Evolutionary conservation across 1,140 invertebrate genomes (phyloP).

Genomic region (Samia ricini): DNA sequence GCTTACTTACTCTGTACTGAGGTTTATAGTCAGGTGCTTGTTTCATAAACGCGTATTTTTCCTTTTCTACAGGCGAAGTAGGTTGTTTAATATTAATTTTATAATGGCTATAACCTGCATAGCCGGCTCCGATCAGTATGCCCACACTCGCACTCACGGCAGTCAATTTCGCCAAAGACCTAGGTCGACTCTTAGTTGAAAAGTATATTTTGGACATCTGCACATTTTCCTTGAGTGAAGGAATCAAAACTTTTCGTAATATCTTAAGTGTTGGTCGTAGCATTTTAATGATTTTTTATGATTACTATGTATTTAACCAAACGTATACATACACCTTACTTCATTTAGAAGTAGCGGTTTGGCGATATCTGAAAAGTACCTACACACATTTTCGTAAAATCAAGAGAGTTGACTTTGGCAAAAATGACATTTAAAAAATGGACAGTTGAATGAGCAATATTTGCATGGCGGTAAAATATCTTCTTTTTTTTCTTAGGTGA

Average conservation of each 20-base stretch:
- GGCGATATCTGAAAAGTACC: too few relatives aligned
- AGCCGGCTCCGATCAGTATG: slow-evolving; percentile 64
- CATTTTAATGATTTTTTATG: slow-evolving; percentile 36
- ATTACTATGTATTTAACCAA: too few relatives aligned
- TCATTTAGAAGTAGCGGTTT: neutral
- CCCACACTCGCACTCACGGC: slow-evolving; percentile 72
- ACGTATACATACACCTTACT: too few relatives aligned
- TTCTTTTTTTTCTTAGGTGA: too few relatives aligned
- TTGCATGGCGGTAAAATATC: too few relatives aligned
- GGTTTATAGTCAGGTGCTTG: slow-evolving; percentile 54
- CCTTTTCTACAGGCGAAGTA: slow-evolving; percentile 30
- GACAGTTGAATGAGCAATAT: too few relatives aligned
- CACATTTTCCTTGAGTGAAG: slow-evolving; percentile 50
- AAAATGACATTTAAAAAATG: too few relatives aligned
- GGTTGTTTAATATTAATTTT: slow-evolving; percentile 62
- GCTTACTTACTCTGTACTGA: slow-evolving; percentile 58
- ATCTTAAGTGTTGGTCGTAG: slow-evolving; percentile 58
- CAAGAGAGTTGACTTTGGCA: too few relatives aligned
- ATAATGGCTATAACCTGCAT: slow-evolving; percentile 74
- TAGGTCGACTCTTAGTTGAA: slow-evolving; percentile 57
- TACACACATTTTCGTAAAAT: too few relatives aligned
- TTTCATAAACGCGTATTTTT: slow-evolving; percentile 57
- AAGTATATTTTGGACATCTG: slow-evolving; percentile 46
- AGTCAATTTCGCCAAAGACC: slow-evolving; percentile 60
- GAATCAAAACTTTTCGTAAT: slow-evolving; percentile 49